Evolutionary conservation across 2,888 invertebrate species (phyloP).

Genomic region (Lapara coniferarum): DNA sequence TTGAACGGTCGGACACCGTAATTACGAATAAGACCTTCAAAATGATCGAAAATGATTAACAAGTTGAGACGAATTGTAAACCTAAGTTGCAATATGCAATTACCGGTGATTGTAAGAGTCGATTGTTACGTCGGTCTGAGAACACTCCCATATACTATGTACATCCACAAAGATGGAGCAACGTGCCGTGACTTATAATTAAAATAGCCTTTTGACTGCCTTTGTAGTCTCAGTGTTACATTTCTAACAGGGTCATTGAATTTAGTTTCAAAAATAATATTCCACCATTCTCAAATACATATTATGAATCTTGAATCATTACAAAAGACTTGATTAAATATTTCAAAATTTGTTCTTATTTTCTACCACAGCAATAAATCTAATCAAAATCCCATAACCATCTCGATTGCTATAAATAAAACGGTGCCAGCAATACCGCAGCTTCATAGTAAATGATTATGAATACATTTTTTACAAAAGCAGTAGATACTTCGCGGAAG

Average conservation of each 20-base stretch:
- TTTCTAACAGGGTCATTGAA: background rate
- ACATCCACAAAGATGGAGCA: slow-evolving; percentile 17
- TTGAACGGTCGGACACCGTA: slow-evolving; percentile 30
- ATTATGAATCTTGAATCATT: too few species aligned
- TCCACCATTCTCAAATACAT: too few species aligned
- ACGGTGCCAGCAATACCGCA: slow-evolving; percentile 4
- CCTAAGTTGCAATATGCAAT: slow-evolving; percentile 23
- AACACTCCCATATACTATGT: slow-evolving; percentile 16
- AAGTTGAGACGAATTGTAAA: slow-evolving; percentile 16
- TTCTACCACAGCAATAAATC: background rate
- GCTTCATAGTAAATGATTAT: slow-evolving; percentile 35
- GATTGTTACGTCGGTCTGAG: slow-evolving; percentile 23
- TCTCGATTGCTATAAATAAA: background rate
- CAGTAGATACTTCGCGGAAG: slow-evolving; percentile 37
- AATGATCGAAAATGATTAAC: slow-evolving; percentile 24
- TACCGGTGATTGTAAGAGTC: slow-evolving; percentile 17
- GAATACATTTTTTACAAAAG: slow-evolving; percentile 45
- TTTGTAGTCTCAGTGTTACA: background rate
- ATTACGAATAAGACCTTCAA: slow-evolving; percentile 29
- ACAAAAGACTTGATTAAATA: background rate
- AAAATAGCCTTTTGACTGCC: slow-evolving; percentile 7
- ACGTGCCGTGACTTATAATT: slow-evolving; percentile 3
- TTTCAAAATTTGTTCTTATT: background rate
- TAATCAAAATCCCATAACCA: background rate
- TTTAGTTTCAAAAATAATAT: background rate